These are phyloP conservation scores for Glaucomys volans DNA, from an alignment of 2,113 vertebrate species.

Conservation along the genomic window DNA sequence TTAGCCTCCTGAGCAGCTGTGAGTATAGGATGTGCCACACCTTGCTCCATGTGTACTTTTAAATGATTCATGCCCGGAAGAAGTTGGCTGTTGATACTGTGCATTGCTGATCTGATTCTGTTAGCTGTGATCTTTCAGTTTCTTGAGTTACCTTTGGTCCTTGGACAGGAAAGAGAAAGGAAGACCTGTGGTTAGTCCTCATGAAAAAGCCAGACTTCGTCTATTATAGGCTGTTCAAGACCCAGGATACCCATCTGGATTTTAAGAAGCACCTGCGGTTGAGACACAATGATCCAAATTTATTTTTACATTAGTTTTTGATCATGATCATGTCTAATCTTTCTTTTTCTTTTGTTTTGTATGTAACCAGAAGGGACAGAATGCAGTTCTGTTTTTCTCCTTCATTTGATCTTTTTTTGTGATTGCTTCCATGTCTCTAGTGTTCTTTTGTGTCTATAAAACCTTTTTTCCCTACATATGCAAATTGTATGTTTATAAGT, in stretches of 20 bases:
- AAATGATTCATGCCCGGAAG: not conserved
- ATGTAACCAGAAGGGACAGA: not conserved
- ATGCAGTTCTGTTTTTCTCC: not conserved
- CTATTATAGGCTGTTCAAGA: not conserved
- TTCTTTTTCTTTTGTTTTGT: not conserved
- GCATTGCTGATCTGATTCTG: not conserved
- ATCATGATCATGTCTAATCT: not conserved
- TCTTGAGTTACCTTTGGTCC: not conserved
- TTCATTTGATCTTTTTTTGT: not conserved
- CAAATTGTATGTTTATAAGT: constrained; percentile 76
- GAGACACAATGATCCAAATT: not conserved
- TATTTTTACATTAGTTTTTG: not conserved
- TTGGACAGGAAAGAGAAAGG: not conserved
- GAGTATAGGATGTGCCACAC: too few species aligned
- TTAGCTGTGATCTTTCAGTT: not conserved
- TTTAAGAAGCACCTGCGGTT: not conserved
- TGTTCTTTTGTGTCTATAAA: constrained; percentile 11
- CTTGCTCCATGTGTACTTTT: not conserved
- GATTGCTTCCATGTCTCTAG: constrained; percentile 39
- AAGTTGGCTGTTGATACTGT: not conserved
- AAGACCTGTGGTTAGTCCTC: not conserved
- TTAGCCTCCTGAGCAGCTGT: too few species aligned
- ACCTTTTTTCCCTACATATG: constrained; percentile 46
- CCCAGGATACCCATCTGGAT: not conserved
- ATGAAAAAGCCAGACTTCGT: not conserved